Conservation (phyloP, 2,888 invertebrate genomes). For the Pristionchus mayeri region DNA sequence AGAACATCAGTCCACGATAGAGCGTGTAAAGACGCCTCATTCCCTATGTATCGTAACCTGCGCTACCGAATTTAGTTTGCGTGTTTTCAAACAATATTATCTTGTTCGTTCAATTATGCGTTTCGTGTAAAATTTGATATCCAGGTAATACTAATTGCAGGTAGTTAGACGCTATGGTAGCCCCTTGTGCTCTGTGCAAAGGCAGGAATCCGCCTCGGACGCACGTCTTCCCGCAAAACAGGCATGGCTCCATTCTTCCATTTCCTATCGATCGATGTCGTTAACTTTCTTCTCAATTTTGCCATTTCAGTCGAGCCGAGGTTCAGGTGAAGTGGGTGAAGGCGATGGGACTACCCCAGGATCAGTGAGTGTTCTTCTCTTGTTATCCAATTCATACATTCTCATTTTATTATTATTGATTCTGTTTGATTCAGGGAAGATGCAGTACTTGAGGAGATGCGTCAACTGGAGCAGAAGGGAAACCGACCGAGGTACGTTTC, state of each 20-base stretch:
- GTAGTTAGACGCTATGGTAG: not conserved
- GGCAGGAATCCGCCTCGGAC: not conserved
- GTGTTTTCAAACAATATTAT: not conserved
- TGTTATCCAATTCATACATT: not conserved
- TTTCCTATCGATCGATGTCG: not conserved
- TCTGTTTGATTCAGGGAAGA: constrained; percentile 31
- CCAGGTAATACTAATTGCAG: not conserved
- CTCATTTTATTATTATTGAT: no score
- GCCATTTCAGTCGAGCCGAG: constrained; percentile 25
- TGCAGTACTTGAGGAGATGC: not conserved
- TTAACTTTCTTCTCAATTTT: not conserved
- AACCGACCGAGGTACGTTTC: not conserved
- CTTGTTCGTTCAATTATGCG: not conserved
- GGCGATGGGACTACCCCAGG: not conserved
- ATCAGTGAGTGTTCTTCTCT: not conserved
- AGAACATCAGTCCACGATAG: not conserved
- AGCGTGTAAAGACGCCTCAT: not conserved
- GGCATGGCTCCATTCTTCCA: not conserved
- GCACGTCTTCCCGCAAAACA: constrained; percentile 21
- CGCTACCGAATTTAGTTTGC: not conserved
- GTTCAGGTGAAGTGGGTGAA: constrained; percentile 9
- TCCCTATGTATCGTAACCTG: not conserved
- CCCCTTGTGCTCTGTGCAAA: not conserved
- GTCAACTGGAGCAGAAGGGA: constrained; percentile 4
- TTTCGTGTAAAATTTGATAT: not conserved